phyloP scores from a whole-genome alignment of 2,797 vertebrate genomes.

The Lophotriccus pileatus region DNA sequence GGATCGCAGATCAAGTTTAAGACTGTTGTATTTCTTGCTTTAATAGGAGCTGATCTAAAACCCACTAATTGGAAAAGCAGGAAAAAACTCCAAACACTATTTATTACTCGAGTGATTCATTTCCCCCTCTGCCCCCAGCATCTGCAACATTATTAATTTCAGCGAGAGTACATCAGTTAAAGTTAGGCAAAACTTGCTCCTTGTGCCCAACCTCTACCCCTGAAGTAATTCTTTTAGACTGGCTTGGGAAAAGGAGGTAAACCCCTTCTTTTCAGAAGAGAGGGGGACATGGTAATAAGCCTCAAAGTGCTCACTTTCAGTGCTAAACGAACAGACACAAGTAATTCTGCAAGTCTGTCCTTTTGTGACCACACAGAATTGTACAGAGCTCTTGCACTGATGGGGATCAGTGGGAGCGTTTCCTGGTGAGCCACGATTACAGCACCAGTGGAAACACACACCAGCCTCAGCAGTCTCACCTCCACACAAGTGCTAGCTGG shows the following conservation, averaged over 20 bases:
- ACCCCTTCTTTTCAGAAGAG: background rate
- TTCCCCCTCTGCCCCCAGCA: rapidly evolving
- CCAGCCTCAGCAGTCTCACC: background rate
- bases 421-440: background rate
- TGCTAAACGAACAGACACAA: background rate
- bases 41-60: background rate
- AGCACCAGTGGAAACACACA: background rate
- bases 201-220: background rate
- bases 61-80: background rate
- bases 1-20: background rate
- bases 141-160: background rate
- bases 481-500: background rate
- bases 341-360: background rate
- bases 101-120: background rate
- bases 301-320: background rate
- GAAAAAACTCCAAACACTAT: background rate
- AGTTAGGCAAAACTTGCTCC: background rate
- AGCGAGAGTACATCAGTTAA: background rate
- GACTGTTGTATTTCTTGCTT: background rate
- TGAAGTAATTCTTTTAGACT: background rate
- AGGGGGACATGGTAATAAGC: background rate
- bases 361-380: rapidly evolving
- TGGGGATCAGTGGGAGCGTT: rapidly evolving
- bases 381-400: background rate
- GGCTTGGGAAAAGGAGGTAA: background rate